Evolutionary conservation across 2,797 vertebrate genomes (phyloP).

Genomic region (Coluber constrictor): DNA sequence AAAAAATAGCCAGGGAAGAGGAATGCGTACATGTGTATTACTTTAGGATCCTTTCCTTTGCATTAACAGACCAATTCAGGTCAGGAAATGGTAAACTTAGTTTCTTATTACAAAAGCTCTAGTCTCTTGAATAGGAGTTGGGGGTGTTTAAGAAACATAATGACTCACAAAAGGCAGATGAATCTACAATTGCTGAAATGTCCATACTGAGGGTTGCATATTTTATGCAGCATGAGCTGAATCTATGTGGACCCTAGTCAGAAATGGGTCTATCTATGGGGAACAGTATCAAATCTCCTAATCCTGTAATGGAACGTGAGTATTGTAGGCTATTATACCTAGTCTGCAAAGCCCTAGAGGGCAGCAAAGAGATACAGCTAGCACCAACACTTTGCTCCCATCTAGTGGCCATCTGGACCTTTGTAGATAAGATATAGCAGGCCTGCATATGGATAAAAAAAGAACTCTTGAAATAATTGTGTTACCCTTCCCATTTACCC

Average conservation of each 20-base stretch:
- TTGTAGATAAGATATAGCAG: background rate
- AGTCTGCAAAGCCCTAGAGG: background rate
- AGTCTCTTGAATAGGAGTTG: background rate
- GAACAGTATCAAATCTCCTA: background rate
- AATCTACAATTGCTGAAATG: background rate
- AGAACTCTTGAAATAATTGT: background rate
- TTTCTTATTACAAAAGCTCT: background rate
- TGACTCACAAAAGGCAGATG: background rate
- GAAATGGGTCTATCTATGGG: background rate
- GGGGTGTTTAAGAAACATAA: background rate
- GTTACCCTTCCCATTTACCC: background rate
- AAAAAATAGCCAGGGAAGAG: background rate
- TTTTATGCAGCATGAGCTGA: background rate
- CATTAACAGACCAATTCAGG: background rate
- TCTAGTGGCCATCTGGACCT: background rate
- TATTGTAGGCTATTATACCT: background rate
- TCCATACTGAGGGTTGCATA: background rate
- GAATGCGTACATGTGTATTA: background rate
- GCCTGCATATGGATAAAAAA: background rate
- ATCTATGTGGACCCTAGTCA: background rate
- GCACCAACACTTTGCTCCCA: background rate
- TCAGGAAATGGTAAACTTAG: background rate
- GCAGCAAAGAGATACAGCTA: background rate
- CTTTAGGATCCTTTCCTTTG: background rate
- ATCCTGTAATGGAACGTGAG: background rate